Base-by-base conservation (phyloP, 2,797 vertebrate species). In the Adelosebastes latens region DNA sequence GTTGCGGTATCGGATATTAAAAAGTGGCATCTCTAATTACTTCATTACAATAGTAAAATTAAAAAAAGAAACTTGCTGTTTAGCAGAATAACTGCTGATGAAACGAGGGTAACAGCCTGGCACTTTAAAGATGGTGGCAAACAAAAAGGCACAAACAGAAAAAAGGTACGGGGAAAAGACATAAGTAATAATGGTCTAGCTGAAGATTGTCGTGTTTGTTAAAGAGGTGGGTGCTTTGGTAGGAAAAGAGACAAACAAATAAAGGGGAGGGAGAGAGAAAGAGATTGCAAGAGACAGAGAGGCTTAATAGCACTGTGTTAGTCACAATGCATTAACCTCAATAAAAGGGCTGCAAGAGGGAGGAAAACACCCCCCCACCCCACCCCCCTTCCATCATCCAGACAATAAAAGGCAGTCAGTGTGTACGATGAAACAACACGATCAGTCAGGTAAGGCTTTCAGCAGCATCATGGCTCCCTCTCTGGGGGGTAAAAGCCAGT, bases 301-400 rank as follows among this genome's bases (percentile, higher is more conserved):
- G 75, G 58, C 73, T 89, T 84, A 85, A 90, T 74, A 79, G 81
- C 39, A 59, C 81, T 75, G 82, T 81, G 80, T 87, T 86, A 87
- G 90, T 92, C 85, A 81, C 75, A 91, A 84, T 68, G 84, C 85
- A 91, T 93, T 92, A 89, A 92, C 86, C 87, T 91, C 87, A 87
- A 92, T 83, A 87, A 85, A 91, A 84, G 72, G 60, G 72, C 71
- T 85, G 53, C 62, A 56, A 67, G 61, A 79, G 72, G 69, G 85
- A 85, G 69, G 72, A 83, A 88, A 84, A 65, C 61, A 52, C 8
- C 53, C 65, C 64, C 39, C 22, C 11, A 5, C 12, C 2, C 6
- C 3, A 0, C 1, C 77, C 69, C 52, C 31, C 34, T 67, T 25
- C 61, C 70, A 75, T 81, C 80, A 89, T 59, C 18, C 80, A 79